Conservation (phyloP, 1,140 invertebrate genomes). For the Cydia splendana region DNA sequence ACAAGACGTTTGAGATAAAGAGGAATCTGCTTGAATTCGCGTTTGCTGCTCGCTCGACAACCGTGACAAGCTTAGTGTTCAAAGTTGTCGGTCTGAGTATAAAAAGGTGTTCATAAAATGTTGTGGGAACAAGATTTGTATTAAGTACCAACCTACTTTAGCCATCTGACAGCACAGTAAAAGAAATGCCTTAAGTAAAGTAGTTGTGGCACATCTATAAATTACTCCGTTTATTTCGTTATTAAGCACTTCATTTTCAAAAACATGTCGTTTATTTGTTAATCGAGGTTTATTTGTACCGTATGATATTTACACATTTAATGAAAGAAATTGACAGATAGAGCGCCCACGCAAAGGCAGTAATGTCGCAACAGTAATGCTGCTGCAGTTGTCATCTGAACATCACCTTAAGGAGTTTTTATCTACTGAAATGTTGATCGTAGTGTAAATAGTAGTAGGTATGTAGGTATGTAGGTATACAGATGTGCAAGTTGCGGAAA, state of each 20-base stretch:
- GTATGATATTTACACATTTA: too few species aligned
- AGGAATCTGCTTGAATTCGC: constrained; percentile 5
- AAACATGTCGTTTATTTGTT: too few species aligned
- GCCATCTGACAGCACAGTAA: not conserved
- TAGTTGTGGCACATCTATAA: not conserved
- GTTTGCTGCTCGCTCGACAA: not conserved
- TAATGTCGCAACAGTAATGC: too few species aligned
- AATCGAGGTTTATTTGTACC: too few species aligned
- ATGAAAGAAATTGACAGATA: too few species aligned
- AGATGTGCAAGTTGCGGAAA: too few species aligned
- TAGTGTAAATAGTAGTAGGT: too few species aligned
- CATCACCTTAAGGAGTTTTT: too few species aligned
- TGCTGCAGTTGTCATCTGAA: too few species aligned
- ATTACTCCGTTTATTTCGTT: not conserved
- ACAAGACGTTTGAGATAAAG: constrained; percentile 29
- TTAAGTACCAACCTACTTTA: not conserved
- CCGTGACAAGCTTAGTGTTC: constrained; percentile 10
- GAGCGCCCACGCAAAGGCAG: too few species aligned
- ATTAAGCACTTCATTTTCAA: not conserved
- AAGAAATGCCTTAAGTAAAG: not conserved
- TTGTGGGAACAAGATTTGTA: constrained; percentile 1
- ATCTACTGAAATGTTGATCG: too few species aligned
- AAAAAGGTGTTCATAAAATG: constrained; percentile 25
- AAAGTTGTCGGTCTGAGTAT: not conserved
- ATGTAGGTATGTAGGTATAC: too few species aligned